Conservation (phyloP, 2,797 vertebrate species). For the Dallia pectoralis region DNA sequence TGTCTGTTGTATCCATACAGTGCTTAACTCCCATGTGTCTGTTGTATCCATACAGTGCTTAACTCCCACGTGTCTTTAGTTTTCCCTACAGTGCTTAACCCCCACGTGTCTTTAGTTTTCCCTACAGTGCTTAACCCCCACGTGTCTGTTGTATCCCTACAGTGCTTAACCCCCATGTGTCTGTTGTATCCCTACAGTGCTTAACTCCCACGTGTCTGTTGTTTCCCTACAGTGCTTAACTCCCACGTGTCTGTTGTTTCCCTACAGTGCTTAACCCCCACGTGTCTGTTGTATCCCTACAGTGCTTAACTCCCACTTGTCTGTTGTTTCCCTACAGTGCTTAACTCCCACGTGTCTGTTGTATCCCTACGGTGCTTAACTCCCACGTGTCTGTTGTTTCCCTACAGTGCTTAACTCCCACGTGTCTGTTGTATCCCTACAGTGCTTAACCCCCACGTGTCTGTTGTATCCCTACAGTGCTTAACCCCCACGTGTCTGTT, state of each 20-base stretch:
- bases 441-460: neutral
- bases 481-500: no score
- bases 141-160: no score
- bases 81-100: constrained; percentile 1
- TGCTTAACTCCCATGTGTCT: neutral
- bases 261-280: neutral
- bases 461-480: neutral
- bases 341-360: no score
- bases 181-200: neutral
- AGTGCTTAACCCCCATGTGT: neutral
- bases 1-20: no score
- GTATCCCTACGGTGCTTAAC: neutral
- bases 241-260: neutral
- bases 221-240: constrained; percentile 1
- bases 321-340: neutral
- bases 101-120: neutral
- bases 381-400: neutral
- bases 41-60: neutral
- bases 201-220: no score
- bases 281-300: no score
- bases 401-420: neutral
- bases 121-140: neutral
- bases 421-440: no score
- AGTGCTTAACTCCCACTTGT: neutral
- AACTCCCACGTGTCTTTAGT: no score